Conservation (phyloP, 1,140 invertebrate species). For the Heliconius hewitsoni region DNA sequence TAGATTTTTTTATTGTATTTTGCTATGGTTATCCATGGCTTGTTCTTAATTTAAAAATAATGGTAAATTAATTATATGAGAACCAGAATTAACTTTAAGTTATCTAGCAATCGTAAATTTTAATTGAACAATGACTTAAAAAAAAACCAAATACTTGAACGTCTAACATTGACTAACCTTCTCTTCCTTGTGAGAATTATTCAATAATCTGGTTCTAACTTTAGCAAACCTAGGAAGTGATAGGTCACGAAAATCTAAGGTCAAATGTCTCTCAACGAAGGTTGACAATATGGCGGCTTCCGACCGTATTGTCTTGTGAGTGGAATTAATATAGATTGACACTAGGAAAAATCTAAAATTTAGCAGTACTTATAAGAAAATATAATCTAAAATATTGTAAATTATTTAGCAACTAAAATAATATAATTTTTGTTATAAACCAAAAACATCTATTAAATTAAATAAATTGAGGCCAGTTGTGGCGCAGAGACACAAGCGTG, state of each 20-base stretch:
- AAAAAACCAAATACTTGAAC: background rate
- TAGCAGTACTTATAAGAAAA: background rate
- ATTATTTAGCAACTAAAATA: no score
- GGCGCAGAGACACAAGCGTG: no score
- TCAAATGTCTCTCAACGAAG: constrained; percentile 38
- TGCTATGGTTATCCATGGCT: no score
- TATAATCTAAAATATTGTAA: no score
- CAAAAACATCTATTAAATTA: no score
- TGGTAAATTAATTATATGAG: no score
- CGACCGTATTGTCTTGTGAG: constrained; percentile 27
- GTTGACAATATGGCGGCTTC: constrained; percentile 39
- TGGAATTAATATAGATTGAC: constrained; percentile 4
- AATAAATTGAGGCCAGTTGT: no score
- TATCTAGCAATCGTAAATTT: background rate
- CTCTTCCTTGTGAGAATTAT: background rate
- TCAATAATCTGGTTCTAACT: background rate
- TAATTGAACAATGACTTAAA: background rate
- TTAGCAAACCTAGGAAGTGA: constrained; percentile 48
- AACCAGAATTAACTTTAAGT: background rate
- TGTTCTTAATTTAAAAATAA: no score
- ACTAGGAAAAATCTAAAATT: background rate
- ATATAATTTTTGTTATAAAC: background rate
- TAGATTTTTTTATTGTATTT: no score
- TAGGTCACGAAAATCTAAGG: constrained; percentile 44
- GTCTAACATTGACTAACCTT: background rate